Conservation (phyloP, 2,797 vertebrate genomes). For the Enteromius fasciolatus region DNA sequence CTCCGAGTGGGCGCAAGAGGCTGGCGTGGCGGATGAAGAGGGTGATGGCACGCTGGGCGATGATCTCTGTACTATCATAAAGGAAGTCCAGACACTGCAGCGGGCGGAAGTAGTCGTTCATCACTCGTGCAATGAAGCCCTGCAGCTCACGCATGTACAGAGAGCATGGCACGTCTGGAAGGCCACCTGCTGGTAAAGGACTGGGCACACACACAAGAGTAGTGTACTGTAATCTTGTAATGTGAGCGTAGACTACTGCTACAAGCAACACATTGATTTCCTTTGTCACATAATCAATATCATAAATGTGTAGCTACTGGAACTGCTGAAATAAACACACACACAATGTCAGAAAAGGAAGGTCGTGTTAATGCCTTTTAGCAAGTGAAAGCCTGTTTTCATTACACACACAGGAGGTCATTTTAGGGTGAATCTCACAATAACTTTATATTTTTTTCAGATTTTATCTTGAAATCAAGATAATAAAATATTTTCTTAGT, state of each 20-base stretch:
- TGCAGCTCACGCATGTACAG: constrained; percentile 98
- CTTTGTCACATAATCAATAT: constrained; percentile 38
- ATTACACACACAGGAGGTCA: not conserved
- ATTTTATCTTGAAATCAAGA: not conserved
- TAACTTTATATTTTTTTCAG: not conserved
- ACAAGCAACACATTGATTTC: constrained; percentile 35
- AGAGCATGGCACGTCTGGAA: constrained; percentile 90
- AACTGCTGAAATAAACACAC: not conserved
- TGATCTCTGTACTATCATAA: constrained; percentile 88
- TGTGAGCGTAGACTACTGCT: not conserved
- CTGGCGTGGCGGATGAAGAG: constrained; percentile 91
- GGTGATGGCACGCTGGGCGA: constrained; percentile 89
- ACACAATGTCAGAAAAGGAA: constrained; percentile 1
- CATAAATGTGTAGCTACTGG: constrained; percentile 5
- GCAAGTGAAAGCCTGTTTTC: not conserved
- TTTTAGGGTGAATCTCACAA: not conserved
- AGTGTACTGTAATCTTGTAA: constrained; percentile 20
- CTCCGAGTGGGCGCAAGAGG: constrained; percentile 88
- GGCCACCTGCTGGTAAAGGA: constrained; percentile 77
- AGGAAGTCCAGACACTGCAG: constrained; percentile 93
- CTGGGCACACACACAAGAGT: constrained; percentile 65
- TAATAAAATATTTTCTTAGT: not conserved
- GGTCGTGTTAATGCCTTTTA: constrained; percentile 1
- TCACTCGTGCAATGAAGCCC: constrained; percentile 91
- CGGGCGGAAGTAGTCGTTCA: constrained; percentile 92